Base-by-base conservation (phyloP, 2,888 invertebrate species). In the Andrena praecox region DNA sequence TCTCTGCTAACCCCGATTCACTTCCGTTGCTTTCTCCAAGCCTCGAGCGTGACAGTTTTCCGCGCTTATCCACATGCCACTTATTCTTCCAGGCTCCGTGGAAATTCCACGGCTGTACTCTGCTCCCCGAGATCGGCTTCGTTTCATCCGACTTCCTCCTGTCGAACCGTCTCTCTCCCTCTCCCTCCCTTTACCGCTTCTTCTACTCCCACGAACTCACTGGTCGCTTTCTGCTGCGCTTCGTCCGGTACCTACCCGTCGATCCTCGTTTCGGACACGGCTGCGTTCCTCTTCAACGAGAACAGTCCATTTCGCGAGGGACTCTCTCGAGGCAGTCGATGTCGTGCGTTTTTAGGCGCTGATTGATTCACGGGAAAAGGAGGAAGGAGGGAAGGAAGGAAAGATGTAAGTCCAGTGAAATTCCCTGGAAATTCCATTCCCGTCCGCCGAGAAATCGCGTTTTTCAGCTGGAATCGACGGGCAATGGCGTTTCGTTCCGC, bases 1-100 rank as follows among this genome's bases (percentile, higher is more conserved):
- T 42, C 20, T 64, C 50, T n/a, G 27, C 31, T 52, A 6, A 4
- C 29, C n/a, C 52, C 35, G 33, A 67, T 67, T 60, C 31, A 59
- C 66, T 64, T 24, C 59, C 67, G 0, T 42, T 50, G 59, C n/a
- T 56, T 62, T 56, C 54, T 67, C 54, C 27, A 50, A 42, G 31
- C 54, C 42, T 27, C 80, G 64, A 59, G 59, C 0, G 64, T 31
- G 35, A 70, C 50, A 56, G 56, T 69, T 77, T 77, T 72, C 48
- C 60, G 33, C 67, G 75, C 76, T 86, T 86, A 86, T 84, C 87
- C 80, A 72, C 72, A 64, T 35, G 77, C 56, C 80, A 66, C 78
- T 87, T 84, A 81, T 87, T 83, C 78, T 87, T 68, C 63, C 56
- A 24, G 56, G 72, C 72, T 80, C 77, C 80, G 66, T 82, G 59